A percentile compares a stretch with the other conserved stretches of the same genome.
phyloP scores from a whole-genome alignment of 2,797 vertebrate species.

The Sebastes trivittatus region DNA sequence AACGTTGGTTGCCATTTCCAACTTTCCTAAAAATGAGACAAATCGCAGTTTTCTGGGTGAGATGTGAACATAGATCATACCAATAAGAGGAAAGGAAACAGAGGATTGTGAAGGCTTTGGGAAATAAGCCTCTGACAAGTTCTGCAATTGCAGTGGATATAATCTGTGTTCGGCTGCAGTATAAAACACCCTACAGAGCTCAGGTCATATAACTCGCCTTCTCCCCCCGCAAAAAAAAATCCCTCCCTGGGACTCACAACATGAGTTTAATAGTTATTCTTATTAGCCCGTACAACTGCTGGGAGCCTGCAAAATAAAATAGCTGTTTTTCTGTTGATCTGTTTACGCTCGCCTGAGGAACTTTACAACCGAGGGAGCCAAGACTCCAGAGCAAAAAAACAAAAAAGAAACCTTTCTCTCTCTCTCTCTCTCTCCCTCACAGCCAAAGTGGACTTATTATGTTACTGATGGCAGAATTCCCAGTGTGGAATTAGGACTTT shows the following conservation, averaged over 20 bases:
- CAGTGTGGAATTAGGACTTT: conserved; percentile 81
- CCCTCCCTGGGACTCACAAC: conserved; percentile 31
- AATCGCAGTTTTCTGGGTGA: neutral
- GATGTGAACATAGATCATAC: conserved; percentile 8
- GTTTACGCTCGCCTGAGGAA: conserved; percentile 74
- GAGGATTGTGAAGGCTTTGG: conserved; percentile 41
- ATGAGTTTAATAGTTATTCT: conserved; percentile 65
- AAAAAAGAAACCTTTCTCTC: conserved; percentile 20
- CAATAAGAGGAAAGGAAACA: conserved; percentile 32
- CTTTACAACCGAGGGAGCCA: conserved; percentile 65
- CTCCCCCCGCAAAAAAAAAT: conserved; percentile 11
- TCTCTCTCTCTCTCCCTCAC: conserved; percentile 31
- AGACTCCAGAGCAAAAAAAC: conserved; percentile 46
- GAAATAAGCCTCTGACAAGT: conserved; percentile 43
- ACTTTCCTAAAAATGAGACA: conserved; percentile 7
- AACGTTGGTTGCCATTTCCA: neutral
- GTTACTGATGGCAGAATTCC: conserved; percentile 79
- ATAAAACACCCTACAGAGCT: conserved; percentile 38
- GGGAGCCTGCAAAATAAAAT: conserved; percentile 63
- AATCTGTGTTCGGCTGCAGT: conserved; percentile 36
- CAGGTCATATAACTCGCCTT: conserved; percentile 56
- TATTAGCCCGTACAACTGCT: conserved; percentile 50
- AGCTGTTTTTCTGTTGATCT: conserved; percentile 69
- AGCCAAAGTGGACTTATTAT: conserved; percentile 81
- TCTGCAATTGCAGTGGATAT: conserved; percentile 34